Conservation (phyloP, 2,888 invertebrate species). For the Rotaria magnacalcarata region DNA sequence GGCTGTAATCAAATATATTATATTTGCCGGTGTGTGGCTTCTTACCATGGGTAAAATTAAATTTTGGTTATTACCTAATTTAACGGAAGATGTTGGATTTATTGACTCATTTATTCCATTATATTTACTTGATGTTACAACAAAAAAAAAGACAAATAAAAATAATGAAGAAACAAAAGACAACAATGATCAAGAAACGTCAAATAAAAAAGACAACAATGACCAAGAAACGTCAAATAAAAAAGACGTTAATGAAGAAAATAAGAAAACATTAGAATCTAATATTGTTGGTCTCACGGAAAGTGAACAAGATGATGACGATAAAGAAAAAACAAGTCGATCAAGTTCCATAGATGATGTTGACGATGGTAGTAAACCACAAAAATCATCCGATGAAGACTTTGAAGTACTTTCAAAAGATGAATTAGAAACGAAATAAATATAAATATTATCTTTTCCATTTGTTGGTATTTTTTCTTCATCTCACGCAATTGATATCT, state of each 20-base stretch:
- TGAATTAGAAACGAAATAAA: constrained; percentile 28
- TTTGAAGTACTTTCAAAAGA: constrained; percentile 20
- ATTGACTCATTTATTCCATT: constrained; percentile 96
- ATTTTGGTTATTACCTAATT: constrained; percentile 95
- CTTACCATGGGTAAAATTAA: constrained; percentile 81
- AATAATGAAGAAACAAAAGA: constrained; percentile 46
- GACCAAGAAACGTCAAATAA: neutral
- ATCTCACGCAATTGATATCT: constrained; percentile 8
- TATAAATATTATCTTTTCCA: neutral
- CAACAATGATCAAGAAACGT: neutral
- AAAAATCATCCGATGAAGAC: constrained; percentile 28
- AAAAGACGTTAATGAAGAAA: neutral
- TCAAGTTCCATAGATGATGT: neutral
- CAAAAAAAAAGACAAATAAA: constrained; percentile 43
- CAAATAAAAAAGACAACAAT: neutral
- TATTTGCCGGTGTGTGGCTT: constrained; percentile 86
- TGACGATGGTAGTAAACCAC: constrained; percentile 19
- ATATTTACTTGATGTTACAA: constrained; percentile 57
- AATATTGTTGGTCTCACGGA: neutral
- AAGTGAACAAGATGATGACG: constrained; percentile 9
- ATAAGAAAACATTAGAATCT: neutral
- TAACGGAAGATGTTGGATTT: constrained; percentile 97
- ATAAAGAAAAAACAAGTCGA: constrained; percentile 18
- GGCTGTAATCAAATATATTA: constrained; percentile 70
- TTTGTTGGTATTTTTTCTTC: neutral